Evolutionary conservation across 2,113 vertebrate species (phyloP), one percentile per base, ranked within the genome.

Genomic region (Carassius carassius): DNA sequence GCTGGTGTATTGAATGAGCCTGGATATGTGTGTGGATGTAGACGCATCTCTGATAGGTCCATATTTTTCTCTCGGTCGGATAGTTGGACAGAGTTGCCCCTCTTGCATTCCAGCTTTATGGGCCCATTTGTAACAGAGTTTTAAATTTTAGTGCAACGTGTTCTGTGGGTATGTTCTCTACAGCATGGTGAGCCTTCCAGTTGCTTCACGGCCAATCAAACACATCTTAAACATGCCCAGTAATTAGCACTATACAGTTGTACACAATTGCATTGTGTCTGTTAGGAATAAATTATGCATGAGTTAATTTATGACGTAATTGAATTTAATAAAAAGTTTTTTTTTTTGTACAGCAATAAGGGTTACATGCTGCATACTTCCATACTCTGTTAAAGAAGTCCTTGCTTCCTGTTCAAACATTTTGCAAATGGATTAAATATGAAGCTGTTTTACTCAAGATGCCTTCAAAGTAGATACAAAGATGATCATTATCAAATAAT

Each of bases 81-180:
- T 63, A 76, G 51, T 44, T 63, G 70, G 58, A 32, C 47, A 63
- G 47, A n/a, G 44, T 41, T 35, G 25, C 21, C 60, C 70, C 65
- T 58, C 47, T 32, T 37, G 51, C 79, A 85, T 87, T 83, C 80
- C 79, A 63, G 32, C 29, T 88, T 86, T 82, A 87, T 75, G 60
- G 79, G 37, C 47, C 56, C 73, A 47, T 82, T 86, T 85, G 82
- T 88, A 82, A 78, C 73, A 82, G 63, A 80, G 51, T 85, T 75
- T 85, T 41, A 89, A 12, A 21, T 75, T 65, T 41, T 56, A 74
- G 80, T 47, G 51, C 6, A 56, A 35, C 13, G 37, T 70, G 60
- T 70, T 65, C 44, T 69, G 58, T 78, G 41, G 49, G 44, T 29
- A 23, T 29, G 35, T 56, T 78, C 37, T 78, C 19, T 47, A 29